phyloP scores from a whole-genome alignment of 2,113 vertebrate species.

The Toxotes jaculatrix region DNA sequence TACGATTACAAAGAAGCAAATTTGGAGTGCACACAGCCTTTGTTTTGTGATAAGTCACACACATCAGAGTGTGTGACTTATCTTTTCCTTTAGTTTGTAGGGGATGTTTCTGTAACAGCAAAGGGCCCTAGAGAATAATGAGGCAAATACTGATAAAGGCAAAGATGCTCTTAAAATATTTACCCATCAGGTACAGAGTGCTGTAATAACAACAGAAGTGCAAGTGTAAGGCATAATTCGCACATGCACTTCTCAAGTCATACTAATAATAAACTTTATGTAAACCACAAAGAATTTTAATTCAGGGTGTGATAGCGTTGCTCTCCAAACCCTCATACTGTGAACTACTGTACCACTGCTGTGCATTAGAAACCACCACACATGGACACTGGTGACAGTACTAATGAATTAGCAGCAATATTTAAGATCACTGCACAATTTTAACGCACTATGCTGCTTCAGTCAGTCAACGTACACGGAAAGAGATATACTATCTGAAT shows the following conservation, averaged over 20 bases:
- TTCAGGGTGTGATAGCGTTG: neutral
- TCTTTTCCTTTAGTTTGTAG: constrained; percentile 5
- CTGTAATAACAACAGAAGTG: constrained; percentile 5
- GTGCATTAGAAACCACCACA: neutral
- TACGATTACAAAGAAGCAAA: neutral
- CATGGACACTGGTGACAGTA: neutral
- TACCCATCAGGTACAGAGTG: constrained; percentile 12
- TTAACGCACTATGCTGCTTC: neutral
- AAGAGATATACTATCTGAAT: neutral
- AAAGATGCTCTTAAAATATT: constrained; percentile 18
- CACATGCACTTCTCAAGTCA: neutral
- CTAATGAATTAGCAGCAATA: neutral
- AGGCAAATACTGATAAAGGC: neutral
- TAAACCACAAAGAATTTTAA: neutral
- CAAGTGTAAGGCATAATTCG: neutral
- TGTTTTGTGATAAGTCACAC: constrained; percentile 1
- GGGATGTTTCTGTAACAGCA: constrained; percentile 1
- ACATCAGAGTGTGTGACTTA: constrained; percentile 1
- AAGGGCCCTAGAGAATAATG: constrained; percentile 3
- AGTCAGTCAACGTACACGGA: neutral
- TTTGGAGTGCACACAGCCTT: neutral
- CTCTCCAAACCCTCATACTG: neutral
- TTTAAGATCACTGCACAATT: neutral
- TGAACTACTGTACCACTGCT: neutral
- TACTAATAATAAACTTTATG: neutral